phyloP scores from a whole-genome alignment of 1,140 invertebrate genomes.

The Diploscapter pachys region DNA sequence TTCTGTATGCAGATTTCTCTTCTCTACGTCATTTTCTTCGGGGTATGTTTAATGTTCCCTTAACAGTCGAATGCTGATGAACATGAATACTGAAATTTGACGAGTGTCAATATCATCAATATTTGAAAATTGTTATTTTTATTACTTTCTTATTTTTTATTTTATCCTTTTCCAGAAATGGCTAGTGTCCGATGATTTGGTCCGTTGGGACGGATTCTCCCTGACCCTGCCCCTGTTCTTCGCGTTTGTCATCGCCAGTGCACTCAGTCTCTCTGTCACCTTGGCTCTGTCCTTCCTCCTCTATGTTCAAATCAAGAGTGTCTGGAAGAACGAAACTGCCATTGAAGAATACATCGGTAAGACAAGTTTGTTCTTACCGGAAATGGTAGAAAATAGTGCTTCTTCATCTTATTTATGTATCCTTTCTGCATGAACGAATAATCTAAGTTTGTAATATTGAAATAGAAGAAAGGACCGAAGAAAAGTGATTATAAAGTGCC shows the following conservation, averaged over 20 bases:
- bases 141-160: slow-evolving; percentile 67
- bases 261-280: slow-evolving; percentile 85
- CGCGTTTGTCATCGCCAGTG: slow-evolving; percentile 76
- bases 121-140: slow-evolving; percentile 66
- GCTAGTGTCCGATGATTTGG: too few relatives aligned
- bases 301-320: slow-evolving; percentile 78
- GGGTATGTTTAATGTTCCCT: too few relatives aligned
- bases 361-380: slow-evolving; percentile 26
- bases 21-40: slow-evolving; percentile 70
- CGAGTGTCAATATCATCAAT: too few relatives aligned
- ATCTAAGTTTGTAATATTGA: slow-evolving; percentile 62
- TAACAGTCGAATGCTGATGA: too few relatives aligned
- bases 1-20: slow-evolving; percentile 73
- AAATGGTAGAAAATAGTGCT: not conserved
- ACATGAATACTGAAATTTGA: too few relatives aligned
- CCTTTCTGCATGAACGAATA: slow-evolving; percentile 34
- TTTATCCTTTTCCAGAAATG: too few relatives aligned
- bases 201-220: too few relatives aligned
- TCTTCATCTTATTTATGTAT: slow-evolving; percentile 8
- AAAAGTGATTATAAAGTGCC: slow-evolving; percentile 65
- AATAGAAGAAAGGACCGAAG: slow-evolving; percentile 25
- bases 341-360: slow-evolving; percentile 88
- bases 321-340: slow-evolving; percentile 81
- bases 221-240: slow-evolving; percentile 63
- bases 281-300: slow-evolving; percentile 83